phyloP scores from a whole-genome alignment of 92 coral and sea anemone species.

The Epizoanthus illoricatus region DNA sequence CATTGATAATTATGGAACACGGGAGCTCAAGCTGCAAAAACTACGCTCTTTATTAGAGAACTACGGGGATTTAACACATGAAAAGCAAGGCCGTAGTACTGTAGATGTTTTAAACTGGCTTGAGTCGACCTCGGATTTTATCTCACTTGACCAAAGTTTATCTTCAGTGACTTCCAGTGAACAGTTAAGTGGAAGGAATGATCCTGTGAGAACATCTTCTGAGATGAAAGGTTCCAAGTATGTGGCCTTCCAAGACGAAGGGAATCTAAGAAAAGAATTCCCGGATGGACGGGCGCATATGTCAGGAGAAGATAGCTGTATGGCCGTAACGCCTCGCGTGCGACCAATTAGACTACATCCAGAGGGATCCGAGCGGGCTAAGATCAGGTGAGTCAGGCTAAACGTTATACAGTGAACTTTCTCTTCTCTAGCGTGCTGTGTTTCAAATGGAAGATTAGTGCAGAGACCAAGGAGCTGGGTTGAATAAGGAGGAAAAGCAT shows the following conservation, averaged over 20 bases:
- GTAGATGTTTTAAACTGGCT: slow-evolving; percentile 10
- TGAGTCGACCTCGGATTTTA: slow-evolving; percentile 3
- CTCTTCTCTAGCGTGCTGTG: no score
- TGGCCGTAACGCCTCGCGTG: slow-evolving; percentile 3
- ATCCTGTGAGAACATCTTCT: not conserved
- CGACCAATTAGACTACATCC: slow-evolving; percentile 6
- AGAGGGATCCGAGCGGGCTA: not conserved
- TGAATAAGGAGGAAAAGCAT: no score
- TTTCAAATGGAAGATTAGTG: no score
- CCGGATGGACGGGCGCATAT: no score
- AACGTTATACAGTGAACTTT: no score
- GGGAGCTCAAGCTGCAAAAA: not conserved
- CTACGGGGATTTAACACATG: not conserved
- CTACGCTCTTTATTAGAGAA: not conserved
- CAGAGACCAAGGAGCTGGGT: no score
- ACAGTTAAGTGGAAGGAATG: not conserved
- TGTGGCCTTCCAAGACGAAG: slow-evolving; percentile 11
- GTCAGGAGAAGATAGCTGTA: not conserved
- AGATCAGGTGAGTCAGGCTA: not conserved
- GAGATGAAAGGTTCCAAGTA: not conserved
- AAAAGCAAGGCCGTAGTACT: not conserved
- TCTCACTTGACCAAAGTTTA: not conserved
- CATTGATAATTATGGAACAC: not conserved
- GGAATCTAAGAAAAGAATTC: not conserved
- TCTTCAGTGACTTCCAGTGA: not conserved